Conservation (phyloP, 2,113 vertebrate species). For the Rynchops niger region DNA sequence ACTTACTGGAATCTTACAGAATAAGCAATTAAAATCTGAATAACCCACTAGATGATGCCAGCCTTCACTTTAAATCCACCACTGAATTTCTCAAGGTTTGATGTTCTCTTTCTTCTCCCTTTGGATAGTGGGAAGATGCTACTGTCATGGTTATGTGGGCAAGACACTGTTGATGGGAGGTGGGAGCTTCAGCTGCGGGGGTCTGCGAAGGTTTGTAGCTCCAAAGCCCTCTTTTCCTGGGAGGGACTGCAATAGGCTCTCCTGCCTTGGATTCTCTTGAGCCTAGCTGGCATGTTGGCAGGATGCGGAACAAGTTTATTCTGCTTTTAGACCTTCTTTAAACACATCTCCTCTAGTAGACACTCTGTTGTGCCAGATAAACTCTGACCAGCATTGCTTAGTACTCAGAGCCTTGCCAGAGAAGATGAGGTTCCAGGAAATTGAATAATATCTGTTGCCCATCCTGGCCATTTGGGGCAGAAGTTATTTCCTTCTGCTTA, state of each 20-base stretch:
- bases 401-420: not conserved
- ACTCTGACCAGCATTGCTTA: not conserved
- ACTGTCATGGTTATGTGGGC: not conserved
- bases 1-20: not conserved
- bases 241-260: not conserved
- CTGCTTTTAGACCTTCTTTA: not conserved
- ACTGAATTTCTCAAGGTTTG: not conserved
- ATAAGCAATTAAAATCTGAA: not conserved
- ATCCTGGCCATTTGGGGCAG: not conserved
- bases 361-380: not conserved
- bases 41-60: not conserved
- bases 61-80: not conserved
- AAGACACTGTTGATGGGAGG: accelerated
- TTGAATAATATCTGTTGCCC: not conserved
- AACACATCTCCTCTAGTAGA: not conserved
- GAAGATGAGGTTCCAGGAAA: not conserved
- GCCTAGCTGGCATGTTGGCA: not conserved
- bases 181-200: not conserved
- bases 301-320: not conserved
- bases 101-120: not conserved
- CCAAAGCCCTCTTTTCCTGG: not conserved
- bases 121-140: not conserved
- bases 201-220: not conserved
- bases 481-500: not conserved
- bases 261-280: not conserved